Evolutionary conservation across 1,140 invertebrate species (phyloP), one percentile per base, ranked within the genome.

Genomic region (Penaeus vannamei): DNA sequence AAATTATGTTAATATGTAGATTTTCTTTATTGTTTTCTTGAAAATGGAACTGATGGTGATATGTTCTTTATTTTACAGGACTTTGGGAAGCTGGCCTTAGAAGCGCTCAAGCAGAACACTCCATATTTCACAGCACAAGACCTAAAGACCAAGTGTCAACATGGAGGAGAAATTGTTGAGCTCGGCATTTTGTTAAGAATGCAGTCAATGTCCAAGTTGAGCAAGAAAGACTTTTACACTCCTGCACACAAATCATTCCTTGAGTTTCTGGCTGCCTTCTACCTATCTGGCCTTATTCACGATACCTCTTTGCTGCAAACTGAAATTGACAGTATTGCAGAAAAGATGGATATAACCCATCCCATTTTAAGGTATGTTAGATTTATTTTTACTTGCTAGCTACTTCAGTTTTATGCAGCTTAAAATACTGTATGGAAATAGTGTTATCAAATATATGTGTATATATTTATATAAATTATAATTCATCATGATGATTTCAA

Each of bases 261-360:
- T 20, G 94, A 94, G 79, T 95, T 94, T 89, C 91, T 95, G 2
- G 93, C 94, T 1, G 94, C 94, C 7, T 94, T 94, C 85, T 95
- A 95, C 91, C 92, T 95, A 5, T 93, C 94, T 0, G 94, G 94
- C 0, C 92, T 94, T 1, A 94, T 94, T 4, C 94, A 94, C 84
- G 93, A 94, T 91, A 92, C 94, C 0, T 93, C 93, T 76, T 93
- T 94, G 2, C 91, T 95, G 19, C 91, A 94, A 61, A 92, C 93
- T 22, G 94, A 95, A 91, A 90, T 95, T 53, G 94, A 94, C 60
- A 93, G 93, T 19, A 91, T 95, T 32, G 94, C 94, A 32, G 92
- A 42, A 77, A 92, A 92, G 82, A 91, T 84, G 64, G 87, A 92
- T 32, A 92, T 90, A 89, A 89, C 90, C 26, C 91, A 90, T 72